phyloP scores from a whole-genome alignment of 2,888 invertebrate species.

The Hyppa rectilinea region DNA sequence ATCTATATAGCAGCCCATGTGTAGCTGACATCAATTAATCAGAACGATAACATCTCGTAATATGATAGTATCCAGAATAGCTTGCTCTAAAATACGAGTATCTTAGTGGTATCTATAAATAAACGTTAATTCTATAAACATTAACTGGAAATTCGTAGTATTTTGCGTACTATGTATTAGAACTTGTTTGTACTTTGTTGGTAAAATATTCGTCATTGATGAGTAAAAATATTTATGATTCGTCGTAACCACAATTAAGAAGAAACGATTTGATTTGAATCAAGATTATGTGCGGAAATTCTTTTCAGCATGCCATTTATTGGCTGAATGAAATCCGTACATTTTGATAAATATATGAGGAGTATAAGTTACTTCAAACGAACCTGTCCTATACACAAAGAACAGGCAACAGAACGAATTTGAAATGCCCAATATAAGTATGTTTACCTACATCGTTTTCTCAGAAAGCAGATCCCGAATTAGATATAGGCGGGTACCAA shows the following conservation, averaged over 20 bases:
- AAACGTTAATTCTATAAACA: constrained; percentile 11
- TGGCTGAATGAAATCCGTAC: not conserved
- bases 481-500: constrained; percentile 42
- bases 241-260: not conserved
- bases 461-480: constrained; percentile 44
- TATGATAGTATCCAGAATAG: constrained; percentile 11
- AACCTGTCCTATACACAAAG: not conserved
- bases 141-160: constrained; percentile 5
- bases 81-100: constrained; percentile 23
- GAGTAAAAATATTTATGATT: constrained; percentile 12
- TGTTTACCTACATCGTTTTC: constrained; percentile 30
- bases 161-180: not conserved
- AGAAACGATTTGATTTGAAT: not conserved
- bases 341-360: not conserved
- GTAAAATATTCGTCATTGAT: not conserved
- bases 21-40: constrained; percentile 23
- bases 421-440: constrained; percentile 9
- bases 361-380: not conserved
- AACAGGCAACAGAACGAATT: not conserved
- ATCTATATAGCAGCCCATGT: not conserved
- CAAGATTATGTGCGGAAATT: not conserved
- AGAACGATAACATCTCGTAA: constrained; percentile 12
- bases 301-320: not conserved
- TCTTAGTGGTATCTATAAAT: constrained; percentile 29
- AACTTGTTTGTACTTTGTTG: not conserved